Percentiles rank a stretch among this genome's conserved stretches.
phyloP scores from a whole-genome alignment of 2,888 invertebrate species.

The Drosophila vallismaia region DNA sequence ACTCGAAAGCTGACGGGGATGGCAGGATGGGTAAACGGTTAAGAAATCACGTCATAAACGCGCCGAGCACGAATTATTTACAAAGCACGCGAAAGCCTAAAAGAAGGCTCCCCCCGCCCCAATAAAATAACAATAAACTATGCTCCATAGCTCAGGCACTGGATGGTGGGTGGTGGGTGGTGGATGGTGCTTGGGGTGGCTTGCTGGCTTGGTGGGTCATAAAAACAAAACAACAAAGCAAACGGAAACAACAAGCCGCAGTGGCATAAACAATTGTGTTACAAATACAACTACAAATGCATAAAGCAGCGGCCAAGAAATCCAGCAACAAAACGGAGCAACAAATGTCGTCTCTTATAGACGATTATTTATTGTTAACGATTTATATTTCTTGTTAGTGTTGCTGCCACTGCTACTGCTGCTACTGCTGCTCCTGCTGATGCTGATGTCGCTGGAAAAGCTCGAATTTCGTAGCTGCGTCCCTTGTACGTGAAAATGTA shows the following conservation, averaged over 20 bases:
- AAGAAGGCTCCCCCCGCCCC: slow-evolving; percentile 68
- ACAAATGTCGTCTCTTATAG: slow-evolving; percentile 57
- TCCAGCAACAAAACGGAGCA: slow-evolving; percentile 44
- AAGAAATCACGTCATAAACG: slow-evolving; percentile 79
- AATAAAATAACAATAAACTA: slow-evolving; percentile 79
- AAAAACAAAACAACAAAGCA: slow-evolving; percentile 62
- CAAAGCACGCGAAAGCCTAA: slow-evolving; percentile 78
- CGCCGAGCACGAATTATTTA: slow-evolving; percentile 78
- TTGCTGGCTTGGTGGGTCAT: slow-evolving; percentile 55
- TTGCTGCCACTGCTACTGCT: slow-evolving; percentile 10
- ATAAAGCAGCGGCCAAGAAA: slow-evolving; percentile 59
- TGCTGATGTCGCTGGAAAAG: slow-evolving; percentile 37
- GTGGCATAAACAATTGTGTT: slow-evolving; percentile 76
- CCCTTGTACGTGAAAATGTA: slow-evolving; percentile 61
- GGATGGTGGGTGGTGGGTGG: slow-evolving; percentile 10
- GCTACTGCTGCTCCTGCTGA: slow-evolving; percentile 15
- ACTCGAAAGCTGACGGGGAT: slow-evolving; percentile 2
- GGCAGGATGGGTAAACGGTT: slow-evolving; percentile 36
- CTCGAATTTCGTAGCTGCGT: slow-evolving; percentile 66
- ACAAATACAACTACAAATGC: slow-evolving; percentile 78
- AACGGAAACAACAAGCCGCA: slow-evolving; percentile 55
- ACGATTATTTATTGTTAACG: slow-evolving; percentile 79
- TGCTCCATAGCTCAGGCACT: slow-evolving; percentile 41
- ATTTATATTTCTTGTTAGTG: slow-evolving; percentile 70
- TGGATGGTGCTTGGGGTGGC: slow-evolving; percentile 12